Percentiles rank a stretch among this genome's conserved stretches.
phyloP scores from a whole-genome alignment of 2,888 invertebrate species.

The Druceiella hillmani region DNA sequence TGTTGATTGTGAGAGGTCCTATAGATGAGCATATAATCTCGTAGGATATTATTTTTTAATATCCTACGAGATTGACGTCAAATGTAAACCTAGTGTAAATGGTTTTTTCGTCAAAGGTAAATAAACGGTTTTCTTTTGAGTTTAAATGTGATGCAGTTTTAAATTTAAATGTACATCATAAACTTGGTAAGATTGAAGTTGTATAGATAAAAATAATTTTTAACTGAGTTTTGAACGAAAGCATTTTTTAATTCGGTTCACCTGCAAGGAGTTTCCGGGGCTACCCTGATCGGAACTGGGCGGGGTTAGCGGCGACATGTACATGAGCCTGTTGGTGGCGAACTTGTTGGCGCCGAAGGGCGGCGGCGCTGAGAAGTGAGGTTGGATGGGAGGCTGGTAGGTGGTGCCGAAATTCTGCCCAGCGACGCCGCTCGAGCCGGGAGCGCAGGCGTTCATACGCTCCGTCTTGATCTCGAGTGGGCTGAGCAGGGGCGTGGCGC shows the following conservation, averaged over 20 bases:
- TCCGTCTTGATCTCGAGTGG: constrained; percentile 79
- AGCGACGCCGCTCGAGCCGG: constrained; percentile 53
- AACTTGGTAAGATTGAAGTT: no score
- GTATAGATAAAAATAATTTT: no score
- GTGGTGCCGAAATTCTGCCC: constrained; percentile 38
- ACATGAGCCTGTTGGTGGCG: constrained; percentile 52
- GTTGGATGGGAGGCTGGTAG: constrained; percentile 31
- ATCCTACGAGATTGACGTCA: no score
- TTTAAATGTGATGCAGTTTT: no score
- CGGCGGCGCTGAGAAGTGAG: constrained; percentile 35
- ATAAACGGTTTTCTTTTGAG: no score
- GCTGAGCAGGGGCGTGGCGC: constrained; percentile 66
- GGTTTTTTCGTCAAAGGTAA: no score
- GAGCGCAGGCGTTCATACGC: constrained; percentile 50
- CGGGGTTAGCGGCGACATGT: constrained; percentile 81
- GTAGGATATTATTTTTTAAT: no score
- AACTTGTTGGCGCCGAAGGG: constrained; percentile 39
- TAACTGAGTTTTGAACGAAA: no score
- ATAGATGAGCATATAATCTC: no score
- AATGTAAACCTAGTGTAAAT: no score
- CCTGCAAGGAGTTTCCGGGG: constrained; percentile 64
- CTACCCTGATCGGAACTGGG: constrained; percentile 86
- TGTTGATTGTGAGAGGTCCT: no score
- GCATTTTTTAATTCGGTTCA: constrained; percentile 31
- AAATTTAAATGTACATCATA: no score